Conservation (phyloP, 2,797 vertebrate genomes). For the Sebastes dallii region DNA sequence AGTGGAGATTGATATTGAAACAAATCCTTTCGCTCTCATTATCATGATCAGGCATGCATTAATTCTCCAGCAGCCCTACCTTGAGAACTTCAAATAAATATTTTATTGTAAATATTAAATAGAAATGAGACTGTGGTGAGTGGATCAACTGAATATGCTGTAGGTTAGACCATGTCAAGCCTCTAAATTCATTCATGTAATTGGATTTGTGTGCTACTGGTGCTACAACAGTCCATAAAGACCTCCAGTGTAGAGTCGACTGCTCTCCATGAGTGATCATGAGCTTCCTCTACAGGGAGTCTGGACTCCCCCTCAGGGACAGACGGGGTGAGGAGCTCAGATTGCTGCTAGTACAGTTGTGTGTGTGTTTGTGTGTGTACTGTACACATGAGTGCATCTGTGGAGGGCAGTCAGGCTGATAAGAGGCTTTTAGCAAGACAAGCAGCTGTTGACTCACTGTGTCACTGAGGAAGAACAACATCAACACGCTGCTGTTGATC, state of each 20-base stretch:
- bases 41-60: neutral
- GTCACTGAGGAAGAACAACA: slow-evolving; percentile 26
- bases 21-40: neutral
- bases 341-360: neutral
- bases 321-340: neutral
- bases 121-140: too few relatives aligned
- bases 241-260: neutral
- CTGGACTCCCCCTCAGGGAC: neutral
- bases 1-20: neutral
- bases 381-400: neutral
- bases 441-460: slow-evolving; percentile 32
- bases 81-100: neutral
- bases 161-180: neutral
- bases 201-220: neutral
- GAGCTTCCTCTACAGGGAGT: neutral
- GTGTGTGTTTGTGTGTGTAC: neutral
- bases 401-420: slow-evolving; percentile 11
- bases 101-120: neutral
- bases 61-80: neutral
- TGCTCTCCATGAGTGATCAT: neutral
- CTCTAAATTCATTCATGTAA: neutral
- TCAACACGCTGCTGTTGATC: slow-evolving; percentile 30
- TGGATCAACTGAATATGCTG: neutral
- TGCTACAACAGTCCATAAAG: neutral
- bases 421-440: slow-evolving; percentile 11